Conservation (phyloP, 2,113 vertebrate species). For the Xiphophorus couchianus region DNA sequence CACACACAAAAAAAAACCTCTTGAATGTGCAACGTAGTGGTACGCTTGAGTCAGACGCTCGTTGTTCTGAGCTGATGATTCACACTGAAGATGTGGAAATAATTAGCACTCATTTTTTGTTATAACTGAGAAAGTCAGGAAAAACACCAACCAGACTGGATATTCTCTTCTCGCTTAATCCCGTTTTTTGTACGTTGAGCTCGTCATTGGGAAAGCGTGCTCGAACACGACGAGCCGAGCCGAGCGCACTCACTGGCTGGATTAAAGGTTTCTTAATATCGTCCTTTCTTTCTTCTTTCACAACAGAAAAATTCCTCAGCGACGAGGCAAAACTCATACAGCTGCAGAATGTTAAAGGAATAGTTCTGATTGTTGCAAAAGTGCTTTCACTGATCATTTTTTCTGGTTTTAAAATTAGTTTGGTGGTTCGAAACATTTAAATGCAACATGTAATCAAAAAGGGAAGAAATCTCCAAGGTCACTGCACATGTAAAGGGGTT, state of each 20-base stretch:
- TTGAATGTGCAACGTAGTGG: background rate
- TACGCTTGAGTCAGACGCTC: background rate
- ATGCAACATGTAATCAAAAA: background rate
- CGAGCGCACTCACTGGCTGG: background rate
- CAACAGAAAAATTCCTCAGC: background rate
- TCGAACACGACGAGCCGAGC: background rate
- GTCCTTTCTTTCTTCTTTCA: background rate
- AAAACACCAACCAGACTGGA: background rate
- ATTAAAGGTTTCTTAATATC: background rate
- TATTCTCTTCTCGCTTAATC: conserved; percentile 14
- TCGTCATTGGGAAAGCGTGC: background rate
- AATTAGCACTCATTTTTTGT: background rate
- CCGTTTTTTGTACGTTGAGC: background rate
- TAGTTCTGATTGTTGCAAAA: background rate
- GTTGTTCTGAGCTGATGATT: background rate
- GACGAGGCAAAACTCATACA: background rate
- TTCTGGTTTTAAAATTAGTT: background rate
- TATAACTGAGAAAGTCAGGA: background rate
- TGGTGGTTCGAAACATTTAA: background rate
- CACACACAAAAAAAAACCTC: too few species aligned
- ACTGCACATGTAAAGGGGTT: background rate
- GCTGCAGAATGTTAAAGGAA: background rate
- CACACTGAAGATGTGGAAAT: conserved; percentile 1
- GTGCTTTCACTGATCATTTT: background rate
- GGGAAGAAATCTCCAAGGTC: background rate